A percentile compares a stretch with the other conserved stretches of the same genome.
These are phyloP conservation scores for Drosophila paulistorum DNA, from an alignment of 1,140 invertebrate species.

Conservation along the genomic window DNA sequence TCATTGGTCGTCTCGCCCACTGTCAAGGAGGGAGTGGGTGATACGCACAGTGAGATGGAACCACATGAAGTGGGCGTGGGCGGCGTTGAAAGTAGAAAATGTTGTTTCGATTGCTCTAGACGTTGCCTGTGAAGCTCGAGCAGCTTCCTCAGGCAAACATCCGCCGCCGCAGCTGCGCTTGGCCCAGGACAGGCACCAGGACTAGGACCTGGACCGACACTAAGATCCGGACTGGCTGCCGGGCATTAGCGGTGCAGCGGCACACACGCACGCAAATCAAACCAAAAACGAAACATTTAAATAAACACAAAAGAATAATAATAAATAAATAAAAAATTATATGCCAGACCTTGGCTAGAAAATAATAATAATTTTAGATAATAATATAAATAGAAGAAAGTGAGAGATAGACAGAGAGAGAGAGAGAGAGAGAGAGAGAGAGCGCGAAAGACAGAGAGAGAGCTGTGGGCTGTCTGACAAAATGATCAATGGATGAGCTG, in stretches of 20 bases:
- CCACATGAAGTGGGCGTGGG: conserved; percentile 71
- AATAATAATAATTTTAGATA: conserved; percentile 35
- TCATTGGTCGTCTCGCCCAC: conserved; percentile 49
- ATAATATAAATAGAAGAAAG: background rate
- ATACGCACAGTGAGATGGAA: conserved; percentile 68
- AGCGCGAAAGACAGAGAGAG: conserved; percentile 10
- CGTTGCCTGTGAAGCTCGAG: conserved; percentile 77
- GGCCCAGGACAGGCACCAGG: conserved; percentile 43
- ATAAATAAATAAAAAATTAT: conserved; percentile 39
- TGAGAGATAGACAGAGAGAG: conserved; percentile 15
- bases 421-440: conserved; percentile 16
- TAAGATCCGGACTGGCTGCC: conserved; percentile 71
- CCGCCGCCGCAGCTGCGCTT: conserved; percentile 28
- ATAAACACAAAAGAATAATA: conserved; percentile 51
- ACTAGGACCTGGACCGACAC: conserved; percentile 44
- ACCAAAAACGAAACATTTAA: conserved; percentile 65
- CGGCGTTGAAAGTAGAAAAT: conserved; percentile 81
- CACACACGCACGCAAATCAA: conserved; percentile 40
- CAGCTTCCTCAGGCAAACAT: conserved; percentile 71
- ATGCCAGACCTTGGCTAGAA: conserved; percentile 23
- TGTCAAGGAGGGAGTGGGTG: conserved; percentile 58
- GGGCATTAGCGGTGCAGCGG: conserved; percentile 29
- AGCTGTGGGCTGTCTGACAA: conserved; percentile 21
- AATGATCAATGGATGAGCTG: conserved; percentile 19
- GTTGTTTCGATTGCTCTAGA: conserved; percentile 80